A percentile compares a stretch with the other conserved stretches of the same genome.
Evolutionary conservation across 2,888 invertebrate species (phyloP).

Genomic region (Boloria selene): DNA sequence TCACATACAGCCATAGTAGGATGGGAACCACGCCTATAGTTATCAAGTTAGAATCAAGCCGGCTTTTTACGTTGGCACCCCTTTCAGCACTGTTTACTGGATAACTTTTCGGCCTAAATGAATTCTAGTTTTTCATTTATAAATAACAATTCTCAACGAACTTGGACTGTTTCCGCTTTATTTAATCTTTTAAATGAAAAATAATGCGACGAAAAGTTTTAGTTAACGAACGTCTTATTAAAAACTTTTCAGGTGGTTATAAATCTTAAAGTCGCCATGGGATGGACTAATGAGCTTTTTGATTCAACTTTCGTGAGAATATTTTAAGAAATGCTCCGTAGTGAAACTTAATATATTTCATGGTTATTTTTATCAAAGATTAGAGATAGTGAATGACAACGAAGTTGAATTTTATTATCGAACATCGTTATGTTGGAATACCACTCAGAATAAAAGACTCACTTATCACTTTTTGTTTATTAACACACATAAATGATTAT

Average conservation of each 20-base stretch:
- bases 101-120: constrained; percentile 46
- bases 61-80: constrained; percentile 42
- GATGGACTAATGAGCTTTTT: too few species aligned
- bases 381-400: too few species aligned
- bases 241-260: background rate
- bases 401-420: too few species aligned
- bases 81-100: constrained; percentile 47
- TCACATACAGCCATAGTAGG: constrained; percentile 44
- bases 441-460: too few species aligned
- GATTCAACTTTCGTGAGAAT: too few species aligned
- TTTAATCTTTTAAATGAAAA: constrained; percentile 38
- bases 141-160: constrained; percentile 40
- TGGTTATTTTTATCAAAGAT: too few species aligned
- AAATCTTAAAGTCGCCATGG: background rate
- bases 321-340: too few species aligned
- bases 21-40: constrained; percentile 33
- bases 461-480: too few species aligned
- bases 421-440: too few species aligned
- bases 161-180: constrained; percentile 18
- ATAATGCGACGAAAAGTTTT: constrained; percentile 21
- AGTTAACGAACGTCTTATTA: constrained; percentile 12
- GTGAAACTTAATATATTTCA: too few species aligned
- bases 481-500: too few species aligned
- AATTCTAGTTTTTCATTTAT: constrained; percentile 45
- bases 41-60: constrained; percentile 37